Base-by-base conservation (phyloP, 2,113 vertebrate species). In the Nannospalax galili region DNA sequence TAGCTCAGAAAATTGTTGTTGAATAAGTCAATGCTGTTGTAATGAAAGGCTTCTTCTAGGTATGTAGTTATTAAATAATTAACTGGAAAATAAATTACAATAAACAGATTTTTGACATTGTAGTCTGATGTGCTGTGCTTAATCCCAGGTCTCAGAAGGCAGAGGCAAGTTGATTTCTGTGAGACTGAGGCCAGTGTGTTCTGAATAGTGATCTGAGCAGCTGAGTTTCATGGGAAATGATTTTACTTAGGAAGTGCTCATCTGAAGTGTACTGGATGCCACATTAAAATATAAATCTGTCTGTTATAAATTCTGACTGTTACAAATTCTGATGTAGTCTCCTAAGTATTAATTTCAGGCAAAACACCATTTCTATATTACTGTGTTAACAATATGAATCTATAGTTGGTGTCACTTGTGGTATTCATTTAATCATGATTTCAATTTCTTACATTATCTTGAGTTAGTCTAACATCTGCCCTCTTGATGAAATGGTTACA, bases 401-500 rank as follows among this genome's bases (percentile, higher is more conserved):
- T 37, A 72, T 42, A 5, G 52, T 84, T 80, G 40, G 65, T 95
- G 2, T 1, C 26, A 70, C 19, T 52, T 65, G 4, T 74, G 70
- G 32, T 52, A n/a, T 70, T 15, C 37, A 58, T 45, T 17, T 69
- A 81, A 91, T 70, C 11, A 1, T 69, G 16, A 81, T 19, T 32
- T 92, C 24, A 22, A 15, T 62, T 77, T 24, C 70, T 86, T 67
- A 56, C 5, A 65, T 37, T 69, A 28, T 67, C 14, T 81, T 73
- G 7, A 3, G 11, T 17, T 30, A n/a, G 48, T 85, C 88, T 74
- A 73, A 2, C 42, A 88, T 85, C 20, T 88, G 30, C 4, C 35
- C 88, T 80, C 81, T 70, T 94, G 84, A 84, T 82, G 48, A 92
- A 92, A 26, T 94, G 2, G 35, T 30, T 77, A 35, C 30, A 62